Base-by-base conservation (phyloP, 2,113 vertebrate genomes). In the Phasianus colchicus region DNA sequence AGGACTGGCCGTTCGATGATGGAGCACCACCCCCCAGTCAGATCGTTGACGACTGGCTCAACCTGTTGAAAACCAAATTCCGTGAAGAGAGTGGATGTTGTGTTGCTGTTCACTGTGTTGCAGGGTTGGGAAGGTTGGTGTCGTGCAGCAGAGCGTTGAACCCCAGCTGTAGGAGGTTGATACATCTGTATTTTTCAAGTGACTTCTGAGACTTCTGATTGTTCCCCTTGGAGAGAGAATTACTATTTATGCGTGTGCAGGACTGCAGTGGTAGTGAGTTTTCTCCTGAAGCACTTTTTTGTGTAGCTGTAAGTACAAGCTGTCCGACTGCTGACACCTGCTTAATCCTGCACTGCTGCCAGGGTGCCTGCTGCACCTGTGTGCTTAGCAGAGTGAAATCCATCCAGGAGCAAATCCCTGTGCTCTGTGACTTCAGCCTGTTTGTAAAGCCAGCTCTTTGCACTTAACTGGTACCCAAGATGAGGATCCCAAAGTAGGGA, bases 1-100 rank as follows among this genome's bases (percentile, higher is more conserved):
- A 99, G 99, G 99, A 99, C 97, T 99, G 99, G 99, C 99, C 99
- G 1, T 99, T 99, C 74, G 99, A 99, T 91, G 99, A 99, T 69
- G 99, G 99, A 65, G 99, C 99, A 2, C 98, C 99, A 30, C 99
- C 99, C 79, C 99, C 99, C 4, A 98, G 97, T 83, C 99, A 99
- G 97, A 99, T 99, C 50, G 99, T 99, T 95, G 99, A 99, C 2
- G 99, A 99, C 95, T 99, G 99, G 99, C 98, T 99, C 77, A 99
- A 98, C 95, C 98, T 99, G 79, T 94, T 99, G 92, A 99, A 98
- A 98, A 98, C 94, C 96, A 99, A 99, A 98, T 99, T 99, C 64
- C 98, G 98, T 66, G 99, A 99, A 84, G 98, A 99, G 90, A 98
- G 99, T 2, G 99, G 99, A 27, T 99, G 99, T 97, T 99, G 99